These are phyloP conservation scores for Erynnis tages DNA, from an alignment of 2,888 invertebrate genomes.

Conservation along the genomic window DNA sequence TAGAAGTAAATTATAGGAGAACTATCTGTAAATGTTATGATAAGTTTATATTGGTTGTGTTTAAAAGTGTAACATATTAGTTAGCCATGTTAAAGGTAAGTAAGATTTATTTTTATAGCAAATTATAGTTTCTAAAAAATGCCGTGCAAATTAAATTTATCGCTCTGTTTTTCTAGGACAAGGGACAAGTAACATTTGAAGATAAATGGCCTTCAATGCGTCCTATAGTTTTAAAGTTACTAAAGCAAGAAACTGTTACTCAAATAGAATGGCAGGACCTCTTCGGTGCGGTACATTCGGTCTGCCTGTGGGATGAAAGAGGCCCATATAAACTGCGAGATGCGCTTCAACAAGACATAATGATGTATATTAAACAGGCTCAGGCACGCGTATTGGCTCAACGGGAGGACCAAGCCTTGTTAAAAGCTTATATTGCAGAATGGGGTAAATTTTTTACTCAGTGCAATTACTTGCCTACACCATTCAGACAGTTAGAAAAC, in stretches of 20 bases:
- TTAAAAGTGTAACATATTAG: conserved; percentile 10
- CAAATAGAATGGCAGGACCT: conserved; percentile 98
- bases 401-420: conserved; percentile 95
- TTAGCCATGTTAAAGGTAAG: conserved; percentile 28
- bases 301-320: conserved; percentile 98
- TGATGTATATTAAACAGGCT: conserved; percentile 96
- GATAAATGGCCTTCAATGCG: conserved; percentile 98
- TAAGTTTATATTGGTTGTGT: conserved; percentile 20
- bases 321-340: conserved; percentile 93
- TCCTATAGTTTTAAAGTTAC: conserved; percentile 94
- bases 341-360: conserved; percentile 94
- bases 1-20: background rate
- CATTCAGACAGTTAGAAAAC: conserved; percentile 95
- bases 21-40: conserved; percentile 4
- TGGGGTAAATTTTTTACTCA: conserved; percentile 99
- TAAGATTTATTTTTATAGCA: conserved; percentile 18
- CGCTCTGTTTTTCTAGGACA: conserved; percentile 81
- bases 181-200: conserved; percentile 93
- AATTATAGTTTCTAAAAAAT: background rate
- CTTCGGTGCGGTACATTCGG: conserved; percentile 97
- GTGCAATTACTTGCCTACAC: conserved; percentile 97
- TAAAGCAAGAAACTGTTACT: conserved; percentile 96
- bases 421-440: conserved; percentile 98
- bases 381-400: conserved; percentile 94
- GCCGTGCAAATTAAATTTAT: background rate